Conservation (phyloP, 2,113 vertebrate genomes). For the Phaethon lepturus region DNA sequence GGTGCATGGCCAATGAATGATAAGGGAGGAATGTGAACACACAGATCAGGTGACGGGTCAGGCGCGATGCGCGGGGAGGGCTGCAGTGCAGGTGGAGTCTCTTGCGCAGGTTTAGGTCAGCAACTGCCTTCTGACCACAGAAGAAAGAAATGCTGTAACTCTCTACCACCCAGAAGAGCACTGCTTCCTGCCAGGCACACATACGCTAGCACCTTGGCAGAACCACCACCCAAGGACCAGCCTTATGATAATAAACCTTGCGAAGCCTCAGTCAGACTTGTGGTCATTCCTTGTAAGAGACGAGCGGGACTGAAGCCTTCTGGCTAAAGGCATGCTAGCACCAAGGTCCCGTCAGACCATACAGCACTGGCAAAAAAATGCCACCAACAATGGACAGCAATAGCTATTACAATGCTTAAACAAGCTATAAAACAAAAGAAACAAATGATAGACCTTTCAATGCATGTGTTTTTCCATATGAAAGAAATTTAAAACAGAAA, state of each 20-base stretch:
- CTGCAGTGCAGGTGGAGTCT: not conserved
- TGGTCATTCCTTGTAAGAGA: not conserved
- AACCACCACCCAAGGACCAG: not conserved
- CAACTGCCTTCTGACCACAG: not conserved
- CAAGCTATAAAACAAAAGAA: not conserved
- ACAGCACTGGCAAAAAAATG: not conserved
- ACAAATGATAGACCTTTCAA: not conserved
- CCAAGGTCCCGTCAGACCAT: not conserved
- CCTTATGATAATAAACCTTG: not conserved
- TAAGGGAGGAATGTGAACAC: not conserved
- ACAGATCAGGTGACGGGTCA: not conserved
- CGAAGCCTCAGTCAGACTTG: not conserved
- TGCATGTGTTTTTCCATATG: not conserved
- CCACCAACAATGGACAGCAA: not conserved
- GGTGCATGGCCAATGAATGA: not conserved
- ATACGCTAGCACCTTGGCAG: not conserved
- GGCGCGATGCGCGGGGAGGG: rapidly evolving
- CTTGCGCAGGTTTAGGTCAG: not conserved
- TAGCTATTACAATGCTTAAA: not conserved
- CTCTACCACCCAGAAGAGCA: not conserved
- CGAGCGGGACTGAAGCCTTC: not conserved
- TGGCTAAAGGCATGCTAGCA: not conserved
- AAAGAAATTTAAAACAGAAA: not conserved
- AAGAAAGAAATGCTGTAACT: not conserved
- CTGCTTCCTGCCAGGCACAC: not conserved